Evolutionary conservation across 2,797 vertebrate species (phyloP).

Genomic region (Ptychobarbus kaznakovi): DNA sequence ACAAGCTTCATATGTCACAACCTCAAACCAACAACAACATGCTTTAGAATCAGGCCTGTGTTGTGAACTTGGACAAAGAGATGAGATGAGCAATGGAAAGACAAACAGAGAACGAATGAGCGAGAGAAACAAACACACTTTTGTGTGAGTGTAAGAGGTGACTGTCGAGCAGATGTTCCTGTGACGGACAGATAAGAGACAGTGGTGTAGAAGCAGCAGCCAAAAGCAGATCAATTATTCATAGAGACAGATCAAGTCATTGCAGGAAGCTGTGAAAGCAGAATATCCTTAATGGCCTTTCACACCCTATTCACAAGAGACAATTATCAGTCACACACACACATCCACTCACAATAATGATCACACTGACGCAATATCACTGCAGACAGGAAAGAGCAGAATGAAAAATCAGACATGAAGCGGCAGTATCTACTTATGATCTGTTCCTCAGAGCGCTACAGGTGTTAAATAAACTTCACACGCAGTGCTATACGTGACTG

Average conservation of each 20-base stretch:
- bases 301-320: conserved; percentile 28
- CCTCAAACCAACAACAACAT: neutral
- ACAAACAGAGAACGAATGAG: conserved; percentile 50
- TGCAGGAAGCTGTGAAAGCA: conserved; percentile 61
- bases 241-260: conserved; percentile 59
- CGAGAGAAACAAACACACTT: conserved; percentile 37
- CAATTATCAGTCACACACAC: conserved; percentile 20
- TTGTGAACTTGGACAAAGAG: conserved; percentile 44
- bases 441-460: neutral
- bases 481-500: neutral
- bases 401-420: conserved; percentile 4
- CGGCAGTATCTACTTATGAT: neutral
- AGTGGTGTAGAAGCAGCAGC: conserved; percentile 43
- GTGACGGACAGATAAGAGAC: conserved; percentile 48
- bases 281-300: conserved; percentile 47
- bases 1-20: neutral
- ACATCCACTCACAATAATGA: conserved; percentile 9
- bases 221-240: conserved; percentile 62
- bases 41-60: neutral
- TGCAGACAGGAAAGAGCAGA: neutral
- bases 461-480: neutral
- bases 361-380: conserved; percentile 24
- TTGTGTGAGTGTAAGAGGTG: conserved; percentile 41
- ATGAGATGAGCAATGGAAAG: conserved; percentile 65
- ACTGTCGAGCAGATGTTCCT: conserved; percentile 54